Base-by-base conservation (phyloP, 2,888 invertebrate species). In the Chymomyza fuscimana region DNA sequence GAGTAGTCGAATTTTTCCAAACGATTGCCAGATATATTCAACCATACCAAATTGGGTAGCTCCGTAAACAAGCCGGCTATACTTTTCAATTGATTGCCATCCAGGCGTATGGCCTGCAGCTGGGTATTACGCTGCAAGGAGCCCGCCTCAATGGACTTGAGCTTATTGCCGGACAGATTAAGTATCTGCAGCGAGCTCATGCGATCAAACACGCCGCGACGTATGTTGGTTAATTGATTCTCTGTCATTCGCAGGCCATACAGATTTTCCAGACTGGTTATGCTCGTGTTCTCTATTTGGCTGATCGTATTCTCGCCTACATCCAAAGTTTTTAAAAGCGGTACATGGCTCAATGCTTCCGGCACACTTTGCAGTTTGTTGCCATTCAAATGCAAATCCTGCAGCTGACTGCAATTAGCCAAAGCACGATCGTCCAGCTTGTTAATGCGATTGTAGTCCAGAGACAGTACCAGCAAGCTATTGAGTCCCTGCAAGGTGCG, bases 1-100 rank as follows among this genome's bases (percentile, higher is more conserved):
- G 95, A 94, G 91, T 97, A 98, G 92, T 97, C 97, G 92, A 98
- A 97, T 94, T 96, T 95, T 91, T 95, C 95, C 89, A 98, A 94
- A 91, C 95, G 94, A 93, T 98, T 98, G 93, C 97, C 97, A 77
- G 97, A 97, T 88, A 98, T 95, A 93, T 98, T 98, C 73, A 98
- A 93, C 96, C 97, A 97, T 88, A 97, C 94, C 83, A 98, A 93
- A 89, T 95, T 96, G 54, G 96, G 95, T 82, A 97, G 94, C 91
- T 97, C 95, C 77, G 94, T 94, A 91, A 98, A 97, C 77, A 97
- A 93, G 25, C 96, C 96, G 86, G 95, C 95, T 78, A 98, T 95
- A 91, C 96, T 95, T 79, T 95, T 95, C 72, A 98, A 93, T 85
- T 94, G 94, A 93, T 98, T 98, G 66, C 96, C 95, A 91, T 98